A percentile compares a stretch with the other conserved stretches of the same genome.
These are phyloP conservation scores for Leucoraja ocellata DNA, from an alignment of 2,797 vertebrate species.

Conservation along the genomic window DNA sequence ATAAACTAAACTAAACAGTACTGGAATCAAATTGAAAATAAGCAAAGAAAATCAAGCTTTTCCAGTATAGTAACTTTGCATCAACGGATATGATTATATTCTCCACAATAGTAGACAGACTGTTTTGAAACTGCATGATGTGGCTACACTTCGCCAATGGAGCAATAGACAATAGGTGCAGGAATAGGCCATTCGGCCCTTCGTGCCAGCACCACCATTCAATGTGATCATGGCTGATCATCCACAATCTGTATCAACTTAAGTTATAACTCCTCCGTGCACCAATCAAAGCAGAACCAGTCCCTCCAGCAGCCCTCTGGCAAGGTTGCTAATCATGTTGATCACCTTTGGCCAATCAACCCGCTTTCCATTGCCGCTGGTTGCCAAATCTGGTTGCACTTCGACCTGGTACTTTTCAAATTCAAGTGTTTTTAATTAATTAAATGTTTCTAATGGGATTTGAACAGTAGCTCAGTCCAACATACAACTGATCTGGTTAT, in stretches of 20 bases:
- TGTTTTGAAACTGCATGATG: background rate
- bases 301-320: background rate
- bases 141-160: background rate
- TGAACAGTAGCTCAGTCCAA: no score
- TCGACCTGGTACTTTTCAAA: background rate
- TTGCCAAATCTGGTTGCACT: background rate
- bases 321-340: background rate
- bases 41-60: background rate
- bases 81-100: background rate
- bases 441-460: no score
- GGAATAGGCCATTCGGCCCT: no score
- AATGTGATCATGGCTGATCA: no score
- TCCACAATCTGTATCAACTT: background rate
- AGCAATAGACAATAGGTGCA: no score
- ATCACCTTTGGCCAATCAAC: background rate
- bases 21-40: background rate
- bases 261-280: background rate
- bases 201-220: no score
- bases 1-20: background rate
- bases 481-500: no score
- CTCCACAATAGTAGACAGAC: background rate
- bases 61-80: background rate
- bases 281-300: background rate
- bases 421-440: background rate
- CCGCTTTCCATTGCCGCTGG: background rate